A percentile compares a stretch with the other conserved stretches of the same genome.
Conservation (phyloP, 2,888 invertebrate species). For the Bembecia ichneumoniformis region DNA sequence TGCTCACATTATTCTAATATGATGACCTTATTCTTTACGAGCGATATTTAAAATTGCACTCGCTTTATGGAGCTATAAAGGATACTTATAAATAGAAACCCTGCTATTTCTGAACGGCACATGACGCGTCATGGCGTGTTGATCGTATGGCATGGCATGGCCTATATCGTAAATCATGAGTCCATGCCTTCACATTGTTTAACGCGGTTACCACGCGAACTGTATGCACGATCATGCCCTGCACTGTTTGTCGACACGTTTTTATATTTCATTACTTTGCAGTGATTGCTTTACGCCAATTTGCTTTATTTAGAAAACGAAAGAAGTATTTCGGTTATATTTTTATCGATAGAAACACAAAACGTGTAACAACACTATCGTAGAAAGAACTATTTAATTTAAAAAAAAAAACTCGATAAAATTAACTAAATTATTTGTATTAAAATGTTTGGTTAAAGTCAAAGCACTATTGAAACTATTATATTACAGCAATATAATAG, state of each 20-base stretch:
- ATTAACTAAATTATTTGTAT: too few relatives aligned
- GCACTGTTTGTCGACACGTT: constrained; percentile 5
- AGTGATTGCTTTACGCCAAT: background rate
- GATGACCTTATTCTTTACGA: background rate
- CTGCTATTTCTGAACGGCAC: constrained; percentile 1
- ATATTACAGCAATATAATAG: too few relatives aligned
- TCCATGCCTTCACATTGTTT: constrained; percentile 38
- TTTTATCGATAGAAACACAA: too few relatives aligned
- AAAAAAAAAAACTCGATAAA: too few relatives aligned
- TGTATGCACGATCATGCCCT: constrained; percentile 12
- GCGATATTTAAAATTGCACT: constrained; percentile 1
- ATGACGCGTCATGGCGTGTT: background rate
- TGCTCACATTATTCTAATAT: background rate
- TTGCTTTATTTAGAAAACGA: background rate
- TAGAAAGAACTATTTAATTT: too few relatives aligned
- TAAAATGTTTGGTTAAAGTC: too few relatives aligned
- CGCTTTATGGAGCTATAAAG: constrained; percentile 2
- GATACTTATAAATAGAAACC: constrained; percentile 1
- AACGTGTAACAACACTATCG: too few relatives aligned
- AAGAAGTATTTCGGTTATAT: background rate
- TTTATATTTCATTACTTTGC: background rate
- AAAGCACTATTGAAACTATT: too few relatives aligned
- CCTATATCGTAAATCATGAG: constrained; percentile 24
- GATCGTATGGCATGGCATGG: constrained; percentile 16
- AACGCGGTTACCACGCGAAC: constrained; percentile 32